Conservation (phyloP, 2,113 vertebrate genomes). For the Muntiacus reevesi region DNA sequence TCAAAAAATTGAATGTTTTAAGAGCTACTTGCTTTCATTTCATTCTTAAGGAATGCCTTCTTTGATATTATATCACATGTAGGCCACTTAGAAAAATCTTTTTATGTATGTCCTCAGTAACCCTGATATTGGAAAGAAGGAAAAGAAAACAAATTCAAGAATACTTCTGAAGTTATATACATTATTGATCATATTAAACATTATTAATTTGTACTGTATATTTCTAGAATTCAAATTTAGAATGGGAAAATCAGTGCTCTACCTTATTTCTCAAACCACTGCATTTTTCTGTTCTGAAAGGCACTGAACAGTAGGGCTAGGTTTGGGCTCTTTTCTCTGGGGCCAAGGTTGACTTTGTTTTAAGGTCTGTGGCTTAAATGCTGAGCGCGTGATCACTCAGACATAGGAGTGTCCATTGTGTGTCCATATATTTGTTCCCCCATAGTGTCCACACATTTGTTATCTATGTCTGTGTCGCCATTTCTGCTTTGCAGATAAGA, state of each 20-base stretch:
- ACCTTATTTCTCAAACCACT: neutral
- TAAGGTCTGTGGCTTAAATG: neutral
- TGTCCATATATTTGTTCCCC: neutral
- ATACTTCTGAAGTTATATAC: neutral
- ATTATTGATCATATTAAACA: neutral
- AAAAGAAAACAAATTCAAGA: neutral
- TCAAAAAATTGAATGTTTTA: conserved; percentile 25
- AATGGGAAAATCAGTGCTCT: neutral
- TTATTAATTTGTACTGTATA: neutral
- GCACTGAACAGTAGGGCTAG: neutral
- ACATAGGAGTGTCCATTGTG: neutral
- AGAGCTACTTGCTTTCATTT: neutral
- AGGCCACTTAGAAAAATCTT: conserved; percentile 7
- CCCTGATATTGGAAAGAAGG: neutral
- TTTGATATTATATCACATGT: neutral
- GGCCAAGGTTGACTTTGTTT: neutral
- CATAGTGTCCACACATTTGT: neutral
- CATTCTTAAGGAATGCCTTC: neutral
- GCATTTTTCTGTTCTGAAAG: neutral
- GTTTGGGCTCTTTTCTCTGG: neutral
- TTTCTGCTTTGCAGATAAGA: neutral
- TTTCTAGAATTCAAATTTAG: conserved; percentile 3
- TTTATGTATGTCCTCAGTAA: neutral
- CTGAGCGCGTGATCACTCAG: neutral
- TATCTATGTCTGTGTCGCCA: neutral